Conservation (phyloP, 1,140 invertebrate genomes). For the Leptoteleia sp. region DNA sequence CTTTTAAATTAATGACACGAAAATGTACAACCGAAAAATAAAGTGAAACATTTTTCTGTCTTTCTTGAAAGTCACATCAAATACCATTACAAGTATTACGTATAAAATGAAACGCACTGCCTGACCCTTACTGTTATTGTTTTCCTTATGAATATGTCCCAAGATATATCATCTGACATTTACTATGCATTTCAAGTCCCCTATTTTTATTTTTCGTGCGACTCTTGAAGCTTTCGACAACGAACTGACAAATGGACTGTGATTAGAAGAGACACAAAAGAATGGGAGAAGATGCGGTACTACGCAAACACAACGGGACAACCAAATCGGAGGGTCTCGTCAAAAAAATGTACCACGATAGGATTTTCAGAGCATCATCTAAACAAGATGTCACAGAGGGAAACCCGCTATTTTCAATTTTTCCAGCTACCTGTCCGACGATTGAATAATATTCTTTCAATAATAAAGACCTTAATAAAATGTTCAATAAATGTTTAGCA, state of each 20-base stretch:
- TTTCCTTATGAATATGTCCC: slow-evolving; percentile 44
- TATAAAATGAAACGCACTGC: slow-evolving; percentile 5
- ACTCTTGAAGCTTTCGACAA: slow-evolving; percentile 55
- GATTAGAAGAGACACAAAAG: slow-evolving; percentile 64
- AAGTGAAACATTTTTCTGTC: too few relatives aligned
- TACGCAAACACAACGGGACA: slow-evolving; percentile 64
- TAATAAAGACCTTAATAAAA: too few relatives aligned
- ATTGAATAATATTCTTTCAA: too few relatives aligned
- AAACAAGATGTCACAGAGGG: slow-evolving; percentile 40
- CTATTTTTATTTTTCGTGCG: slow-evolving; percentile 53
- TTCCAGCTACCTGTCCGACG: slow-evolving; percentile 1
- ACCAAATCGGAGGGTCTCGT: slow-evolving; percentile 57
- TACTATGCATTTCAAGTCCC: slow-evolving; percentile 41
- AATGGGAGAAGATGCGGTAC: slow-evolving; percentile 50
- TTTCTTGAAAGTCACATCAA: too few relatives aligned
- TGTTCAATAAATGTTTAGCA: too few relatives aligned
- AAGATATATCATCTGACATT: slow-evolving; percentile 60
- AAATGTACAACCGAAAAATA: too few relatives aligned
- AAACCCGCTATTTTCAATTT: slow-evolving; percentile 7
- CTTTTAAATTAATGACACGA: too few relatives aligned
- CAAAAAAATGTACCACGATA: slow-evolving; percentile 55
- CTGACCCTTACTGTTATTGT: slow-evolving; percentile 37
- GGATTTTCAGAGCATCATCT: slow-evolving; percentile 65
- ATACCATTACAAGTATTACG: slow-evolving; percentile 32
- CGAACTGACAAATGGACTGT: slow-evolving; percentile 63